Evolutionary conservation across 1,140 invertebrate genomes (phyloP), one percentile per base, ranked within the genome.

Genomic region (Drosophila fuyamai): DNA sequence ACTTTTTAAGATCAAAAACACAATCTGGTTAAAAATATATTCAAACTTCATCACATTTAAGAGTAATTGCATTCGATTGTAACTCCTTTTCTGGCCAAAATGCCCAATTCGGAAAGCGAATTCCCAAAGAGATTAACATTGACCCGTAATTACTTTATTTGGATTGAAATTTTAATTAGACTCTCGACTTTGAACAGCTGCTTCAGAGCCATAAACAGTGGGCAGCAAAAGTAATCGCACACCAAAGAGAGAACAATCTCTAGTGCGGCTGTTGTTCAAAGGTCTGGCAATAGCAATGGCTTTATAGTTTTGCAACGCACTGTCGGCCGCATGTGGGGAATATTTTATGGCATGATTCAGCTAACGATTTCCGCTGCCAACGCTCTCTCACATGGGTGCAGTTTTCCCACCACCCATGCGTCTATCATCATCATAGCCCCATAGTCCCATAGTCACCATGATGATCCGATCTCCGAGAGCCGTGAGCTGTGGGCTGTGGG

Each of bases 331-430:
- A 75, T 75, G 56, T 76, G 71, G 65, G 65, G 65, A 70, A 66
- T 65, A 23, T 63, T 83, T 76, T 77, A 72, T 46, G 60, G 54
- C 66, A 71, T 83, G 80, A 83, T 76, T 83, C 80, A 83, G 76
- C 76, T 76, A 83, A 83, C 80, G 76, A 83, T 83, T 83, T 83
- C 80, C 80, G 80, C 81, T 83, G 80, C 80, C 80, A 82, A 82
- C 80, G 80, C 67, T 70, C 41, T 70, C 41, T 38, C 35, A 57
- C 51, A 73, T 81, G 68, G 79, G 79, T 81, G 79, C 79, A 82
- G 73, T 73, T 73, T 67, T 63, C 47, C 61, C 72, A 50, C 63
- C 71, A 58, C 73, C 51, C 53, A 72, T 48, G 56, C 75, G 63
- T 70, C 63, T 61, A 70, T 60, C 78, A 67, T 62, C 61, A 44